phyloP scores from a whole-genome alignment of 2,888 invertebrate species.

The Spodoptera picta region DNA sequence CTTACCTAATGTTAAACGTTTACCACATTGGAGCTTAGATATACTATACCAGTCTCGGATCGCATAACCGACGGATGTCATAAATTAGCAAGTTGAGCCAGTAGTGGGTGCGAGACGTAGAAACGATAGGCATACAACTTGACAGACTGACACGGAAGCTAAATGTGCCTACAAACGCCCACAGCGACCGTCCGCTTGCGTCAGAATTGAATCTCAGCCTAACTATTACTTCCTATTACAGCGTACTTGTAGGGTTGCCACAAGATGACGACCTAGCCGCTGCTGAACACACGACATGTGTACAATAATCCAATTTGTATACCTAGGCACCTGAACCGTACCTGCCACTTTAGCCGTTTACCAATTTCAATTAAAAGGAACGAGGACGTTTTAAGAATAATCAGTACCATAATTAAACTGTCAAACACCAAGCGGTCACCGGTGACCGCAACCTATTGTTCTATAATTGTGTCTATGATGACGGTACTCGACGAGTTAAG shows the following conservation, averaged over 20 bases:
- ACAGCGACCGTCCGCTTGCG: slow-evolving; percentile 64
- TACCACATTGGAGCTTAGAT: slow-evolving; percentile 16
- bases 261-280: slow-evolving; percentile 14
- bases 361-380: no score
- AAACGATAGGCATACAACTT: slow-evolving; percentile 53
- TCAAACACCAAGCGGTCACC: no score
- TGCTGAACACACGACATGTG: neutral
- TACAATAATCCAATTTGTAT: neutral
- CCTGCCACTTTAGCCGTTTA: no score
- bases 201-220: slow-evolving; percentile 66
- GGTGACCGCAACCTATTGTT: no score
- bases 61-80: slow-evolving; percentile 57
- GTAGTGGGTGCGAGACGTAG: slow-evolving; percentile 57
- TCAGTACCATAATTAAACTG: no score
- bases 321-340: no score
- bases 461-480: no score
- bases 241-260: slow-evolving; percentile 43
- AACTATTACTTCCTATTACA: slow-evolving; percentile 70
- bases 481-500: no score
- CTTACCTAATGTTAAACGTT: slow-evolving; percentile 7
- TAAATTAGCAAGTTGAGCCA: slow-evolving; percentile 65
- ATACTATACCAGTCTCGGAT: slow-evolving; percentile 20
- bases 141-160: slow-evolving; percentile 68
- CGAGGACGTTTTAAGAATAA: no score
- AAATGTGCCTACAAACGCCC: slow-evolving; percentile 60